phyloP scores from a whole-genome alignment of 2,113 vertebrate species.

The Eidolon helvum region DNA sequence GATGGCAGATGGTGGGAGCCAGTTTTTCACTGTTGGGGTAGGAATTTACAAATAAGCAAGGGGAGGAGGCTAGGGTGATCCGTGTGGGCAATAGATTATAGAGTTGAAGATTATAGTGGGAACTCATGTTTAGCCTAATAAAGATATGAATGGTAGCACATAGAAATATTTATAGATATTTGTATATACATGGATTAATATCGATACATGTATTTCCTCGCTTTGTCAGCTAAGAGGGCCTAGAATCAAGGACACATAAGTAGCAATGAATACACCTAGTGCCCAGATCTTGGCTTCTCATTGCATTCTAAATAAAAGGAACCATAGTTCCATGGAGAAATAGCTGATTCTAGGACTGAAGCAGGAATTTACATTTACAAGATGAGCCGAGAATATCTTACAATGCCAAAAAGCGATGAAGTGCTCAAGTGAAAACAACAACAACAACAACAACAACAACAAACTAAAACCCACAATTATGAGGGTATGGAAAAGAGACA shows the following conservation, averaged over 20 bases:
- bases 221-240: background rate
- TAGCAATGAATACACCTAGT: background rate
- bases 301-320: background rate
- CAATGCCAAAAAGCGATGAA: background rate
- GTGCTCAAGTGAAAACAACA: background rate
- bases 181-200: background rate
- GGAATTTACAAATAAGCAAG: background rate
- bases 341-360: background rate
- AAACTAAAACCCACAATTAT: background rate
- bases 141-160: background rate
- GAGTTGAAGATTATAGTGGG: background rate
- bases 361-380: background rate
- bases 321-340: background rate
- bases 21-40: background rate
- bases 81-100: background rate
- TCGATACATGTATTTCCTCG: background rate
- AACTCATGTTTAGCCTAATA: background rate
- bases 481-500: background rate
- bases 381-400: background rate
- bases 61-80: background rate
- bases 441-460: background rate
- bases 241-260: background rate
- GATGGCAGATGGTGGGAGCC: background rate
- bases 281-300: background rate
- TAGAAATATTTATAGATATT: background rate